phyloP scores from a whole-genome alignment of 2,888 invertebrate species.

The Kryphioiulus occultus region DNA sequence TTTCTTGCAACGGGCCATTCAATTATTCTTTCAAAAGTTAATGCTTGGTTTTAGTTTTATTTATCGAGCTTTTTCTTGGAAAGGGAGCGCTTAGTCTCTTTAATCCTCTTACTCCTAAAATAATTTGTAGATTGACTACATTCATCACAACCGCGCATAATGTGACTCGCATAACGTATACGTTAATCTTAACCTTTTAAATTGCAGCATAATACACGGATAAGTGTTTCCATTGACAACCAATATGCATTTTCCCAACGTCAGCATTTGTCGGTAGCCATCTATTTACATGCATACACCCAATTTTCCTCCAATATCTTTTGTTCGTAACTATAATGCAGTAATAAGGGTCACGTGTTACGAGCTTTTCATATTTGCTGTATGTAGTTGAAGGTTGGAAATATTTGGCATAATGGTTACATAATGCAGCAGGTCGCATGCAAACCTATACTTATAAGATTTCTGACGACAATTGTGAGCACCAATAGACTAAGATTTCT shows the following conservation, averaged over 20 bases:
- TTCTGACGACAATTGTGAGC: too few relatives aligned
- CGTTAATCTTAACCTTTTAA: slow-evolving; percentile 8
- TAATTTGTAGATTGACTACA: not conserved
- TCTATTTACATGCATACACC: too few relatives aligned
- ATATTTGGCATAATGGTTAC: not conserved
- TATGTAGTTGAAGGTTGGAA: not conserved
- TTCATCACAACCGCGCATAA: not conserved
- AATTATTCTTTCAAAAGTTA: slow-evolving; percentile 38
- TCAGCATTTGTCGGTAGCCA: not conserved
- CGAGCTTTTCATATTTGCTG: not conserved
- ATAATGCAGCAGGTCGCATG: too few relatives aligned
- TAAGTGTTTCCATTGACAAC: slow-evolving; percentile 21
- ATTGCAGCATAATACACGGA: not conserved
- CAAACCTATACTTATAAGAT: too few relatives aligned
- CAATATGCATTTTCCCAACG: not conserved
- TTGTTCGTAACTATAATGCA: not conserved
- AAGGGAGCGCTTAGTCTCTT: not conserved
- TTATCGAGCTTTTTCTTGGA: slow-evolving; percentile 22
- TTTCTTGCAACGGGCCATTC: slow-evolving; percentile 11
- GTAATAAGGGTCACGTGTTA: not conserved
- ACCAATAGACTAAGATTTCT: too few relatives aligned
- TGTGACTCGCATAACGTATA: not conserved
- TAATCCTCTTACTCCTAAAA: slow-evolving; percentile 29
- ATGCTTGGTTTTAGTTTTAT: not conserved
- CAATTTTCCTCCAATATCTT: not conserved